Conservation (phyloP, 2,888 invertebrate species). For the Drosophila subquinaria region DNA sequence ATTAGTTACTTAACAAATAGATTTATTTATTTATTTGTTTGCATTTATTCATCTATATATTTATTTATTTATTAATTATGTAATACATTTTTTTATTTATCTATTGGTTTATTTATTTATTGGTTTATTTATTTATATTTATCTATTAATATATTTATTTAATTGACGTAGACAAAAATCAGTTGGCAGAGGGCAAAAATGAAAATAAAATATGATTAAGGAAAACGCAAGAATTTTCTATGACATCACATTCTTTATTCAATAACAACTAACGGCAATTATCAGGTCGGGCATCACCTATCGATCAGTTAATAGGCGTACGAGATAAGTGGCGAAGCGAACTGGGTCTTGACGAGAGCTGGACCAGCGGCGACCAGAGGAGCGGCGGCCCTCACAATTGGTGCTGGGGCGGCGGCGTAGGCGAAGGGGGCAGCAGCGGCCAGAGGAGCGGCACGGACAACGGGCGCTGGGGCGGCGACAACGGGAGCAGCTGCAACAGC, state of each 20-base stretch:
- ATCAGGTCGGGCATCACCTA: constrained; percentile 64
- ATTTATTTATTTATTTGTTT: too few relatives aligned
- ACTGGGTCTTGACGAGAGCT: constrained; percentile 82
- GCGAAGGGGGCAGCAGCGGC: constrained; percentile 59
- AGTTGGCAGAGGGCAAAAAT: too few relatives aligned
- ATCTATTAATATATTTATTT: too few relatives aligned
- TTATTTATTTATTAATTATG: too few relatives aligned
- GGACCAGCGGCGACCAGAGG: constrained; percentile 76
- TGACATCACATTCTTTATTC: constrained; percentile 79
- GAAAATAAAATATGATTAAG: not conserved
- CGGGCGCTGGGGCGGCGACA: constrained; percentile 66
- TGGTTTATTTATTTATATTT: too few relatives aligned
- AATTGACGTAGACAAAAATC: too few relatives aligned
- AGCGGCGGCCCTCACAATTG: constrained; percentile 62
- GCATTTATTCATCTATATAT: too few relatives aligned
- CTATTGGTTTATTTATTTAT: too few relatives aligned
- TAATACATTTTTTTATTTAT: too few relatives aligned
- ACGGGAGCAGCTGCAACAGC: constrained; percentile 74
- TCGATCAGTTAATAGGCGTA: constrained; percentile 78
- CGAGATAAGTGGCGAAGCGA: constrained; percentile 83
- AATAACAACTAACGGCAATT: constrained; percentile 81
- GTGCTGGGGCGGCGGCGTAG: constrained; percentile 62
- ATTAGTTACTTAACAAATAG: too few relatives aligned
- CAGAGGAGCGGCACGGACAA: constrained; percentile 63
- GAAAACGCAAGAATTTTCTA: constrained; percentile 22